Percentiles rank a stretch among this genome's conserved stretches.
Conservation (phyloP, 2,113 vertebrate genomes). For the Phocoena phocoena region DNA sequence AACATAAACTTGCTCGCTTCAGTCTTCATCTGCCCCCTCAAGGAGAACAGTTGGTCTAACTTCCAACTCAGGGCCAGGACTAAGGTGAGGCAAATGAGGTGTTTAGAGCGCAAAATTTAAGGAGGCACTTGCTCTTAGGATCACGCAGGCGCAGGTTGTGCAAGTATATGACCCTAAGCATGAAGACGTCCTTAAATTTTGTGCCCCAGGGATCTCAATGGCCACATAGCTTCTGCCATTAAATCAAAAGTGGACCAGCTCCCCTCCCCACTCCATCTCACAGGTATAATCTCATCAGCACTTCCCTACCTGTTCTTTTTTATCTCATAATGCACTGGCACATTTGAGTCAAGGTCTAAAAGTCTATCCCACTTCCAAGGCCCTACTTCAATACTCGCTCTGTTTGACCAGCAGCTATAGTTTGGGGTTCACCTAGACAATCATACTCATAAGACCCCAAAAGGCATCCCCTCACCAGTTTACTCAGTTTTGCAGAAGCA, state of each 20-base stretch:
- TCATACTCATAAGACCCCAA: background rate
- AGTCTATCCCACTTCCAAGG: background rate
- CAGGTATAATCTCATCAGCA: background rate
- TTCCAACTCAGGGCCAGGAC: background rate
- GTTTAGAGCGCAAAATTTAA: background rate
- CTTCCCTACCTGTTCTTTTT: background rate
- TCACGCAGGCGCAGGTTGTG: background rate
- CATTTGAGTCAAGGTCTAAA: background rate
- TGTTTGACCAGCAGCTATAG: background rate
- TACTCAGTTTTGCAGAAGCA: background rate
- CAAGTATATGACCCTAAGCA: background rate
- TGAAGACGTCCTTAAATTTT: background rate
- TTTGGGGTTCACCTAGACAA: background rate
- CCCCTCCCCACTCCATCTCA: background rate
- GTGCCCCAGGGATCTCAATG: background rate
- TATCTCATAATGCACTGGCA: background rate
- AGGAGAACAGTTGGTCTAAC: background rate
- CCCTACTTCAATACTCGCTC: background rate
- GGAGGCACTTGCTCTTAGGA: background rate
- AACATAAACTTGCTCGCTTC: background rate
- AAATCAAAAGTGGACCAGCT: background rate
- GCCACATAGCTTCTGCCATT: background rate
- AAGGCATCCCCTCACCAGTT: background rate
- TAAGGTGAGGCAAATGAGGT: background rate
- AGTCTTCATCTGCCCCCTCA: background rate